Evolutionary conservation across 30 jellyfish, hydroid and myxozoan genomes (phyloP).

Genomic region (Nemopilema nomurai): DNA sequence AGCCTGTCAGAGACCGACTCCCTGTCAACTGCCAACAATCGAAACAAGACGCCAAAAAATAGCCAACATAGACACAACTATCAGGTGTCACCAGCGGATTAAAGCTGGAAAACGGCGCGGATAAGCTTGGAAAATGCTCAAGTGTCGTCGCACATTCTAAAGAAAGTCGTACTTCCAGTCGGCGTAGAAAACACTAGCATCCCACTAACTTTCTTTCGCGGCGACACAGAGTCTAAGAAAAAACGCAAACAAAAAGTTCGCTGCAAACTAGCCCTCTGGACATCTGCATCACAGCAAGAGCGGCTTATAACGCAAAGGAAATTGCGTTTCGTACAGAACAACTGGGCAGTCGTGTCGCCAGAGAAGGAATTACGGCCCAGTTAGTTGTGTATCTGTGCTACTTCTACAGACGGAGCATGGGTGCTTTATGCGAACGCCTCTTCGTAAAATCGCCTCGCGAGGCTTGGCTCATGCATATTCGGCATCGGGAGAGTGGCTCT

Average conservation of each 20-base stretch:
- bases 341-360: slow-evolving; percentile 28
- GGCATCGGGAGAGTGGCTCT: too few relatives aligned
- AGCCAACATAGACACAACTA: too few relatives aligned
- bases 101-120: not conserved
- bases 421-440: not conserved
- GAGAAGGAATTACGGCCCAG: slow-evolving; percentile 28
- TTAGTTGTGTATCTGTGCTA: not conserved
- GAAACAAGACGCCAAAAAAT: too few relatives aligned
- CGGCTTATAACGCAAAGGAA: slow-evolving; percentile 15
- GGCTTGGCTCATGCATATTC: too few relatives aligned
- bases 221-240: not conserved
- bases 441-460: not conserved
- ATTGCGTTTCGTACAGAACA: not conserved
- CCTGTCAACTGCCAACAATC: too few relatives aligned
- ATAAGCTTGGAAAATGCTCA: not conserved
- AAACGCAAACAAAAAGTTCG: not conserved
- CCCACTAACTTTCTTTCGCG: not conserved
- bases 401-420: not conserved
- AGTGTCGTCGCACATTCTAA: not conserved
- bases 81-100: too few relatives aligned
- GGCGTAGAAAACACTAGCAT: not conserved
- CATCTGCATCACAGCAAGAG: slow-evolving; percentile 42
- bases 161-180: not conserved
- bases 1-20: too few relatives aligned
- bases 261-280: not conserved